Base-by-base conservation (phyloP, 2,113 vertebrate species). In the Vulpes vulpes region DNA sequence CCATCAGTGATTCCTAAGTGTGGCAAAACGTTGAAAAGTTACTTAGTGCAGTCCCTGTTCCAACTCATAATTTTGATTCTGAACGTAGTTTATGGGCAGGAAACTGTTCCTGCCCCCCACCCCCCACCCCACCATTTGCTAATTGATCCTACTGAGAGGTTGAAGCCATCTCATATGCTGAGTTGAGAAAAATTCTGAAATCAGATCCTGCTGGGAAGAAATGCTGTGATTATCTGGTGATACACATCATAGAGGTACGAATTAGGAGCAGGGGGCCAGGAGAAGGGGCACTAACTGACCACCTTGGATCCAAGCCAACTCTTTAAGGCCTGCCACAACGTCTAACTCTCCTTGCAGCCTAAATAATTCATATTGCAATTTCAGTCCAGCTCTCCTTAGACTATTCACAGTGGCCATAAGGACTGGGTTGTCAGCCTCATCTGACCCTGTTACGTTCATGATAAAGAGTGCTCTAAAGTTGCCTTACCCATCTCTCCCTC, bases 341-440 rank as follows among this genome's bases (percentile, higher is more conserved):
- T 67, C 80, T n/a, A 67, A 60, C 22, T 78, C 83, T 23, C 73
- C 73, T 74, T 73, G 38, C 82, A 91, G 95, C 81, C 67, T 97
- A 95, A 97, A 96, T 98, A 97, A 95, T 97, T 98, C 92, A 97
- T n/a, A 49, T 20, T 55, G 95, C 95, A 97, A 79, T 97, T 97
- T 67, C 86, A 74, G 73, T 32, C 91, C 59, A 73, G 89, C 83
- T 65, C 89, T 84, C 80, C 90, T 67, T 22, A 11, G 67, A 62
- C 81, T 62, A 7, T 55, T 91, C 93, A 49, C 69, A 73, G 35
- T 12, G n/a, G 32, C 71, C 0, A 0, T 23, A 22, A 55, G 80
- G 55, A 87, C 94, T 30, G 2, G 53, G 71, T 53, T 79, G 81
- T 86, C 78, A 62, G 82, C 83, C 82, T 82, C 23, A 0, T 79